Evolutionary conservation across 30 jellyfish, hydroid and myxozoan genomes (phyloP).

Genomic region (Catostylus mosaicus): DNA sequence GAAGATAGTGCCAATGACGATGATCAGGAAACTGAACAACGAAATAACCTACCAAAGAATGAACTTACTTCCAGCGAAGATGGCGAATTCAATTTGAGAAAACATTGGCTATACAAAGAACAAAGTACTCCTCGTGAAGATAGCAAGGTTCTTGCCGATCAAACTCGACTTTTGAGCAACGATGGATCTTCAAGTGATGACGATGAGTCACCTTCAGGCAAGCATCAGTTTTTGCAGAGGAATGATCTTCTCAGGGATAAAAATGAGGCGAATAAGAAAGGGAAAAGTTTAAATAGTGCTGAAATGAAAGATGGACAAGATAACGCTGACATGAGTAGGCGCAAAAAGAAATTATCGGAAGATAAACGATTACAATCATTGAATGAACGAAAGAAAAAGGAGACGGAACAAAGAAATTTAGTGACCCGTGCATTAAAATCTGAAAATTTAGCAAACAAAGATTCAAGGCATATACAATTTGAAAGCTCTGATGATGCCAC

Average conservation of each 20-base stretch:
- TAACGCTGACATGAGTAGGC: not conserved
- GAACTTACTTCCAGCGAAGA: too few relatives aligned
- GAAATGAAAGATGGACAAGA: not conserved
- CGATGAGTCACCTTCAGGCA: not conserved
- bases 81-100: too few relatives aligned
- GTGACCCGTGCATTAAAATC: conserved; percentile 54
- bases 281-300: not conserved
- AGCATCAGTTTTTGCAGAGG: not conserved
- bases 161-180: too few relatives aligned
- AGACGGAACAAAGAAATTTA: conserved; percentile 24
- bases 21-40: not conserved
- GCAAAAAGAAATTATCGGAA: conserved; percentile 55
- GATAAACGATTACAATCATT: conserved; percentile 49
- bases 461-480: conserved; percentile 8
- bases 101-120: too few relatives aligned
- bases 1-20: not conserved
- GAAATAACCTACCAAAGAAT: too few relatives aligned
- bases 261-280: conserved; percentile 26
- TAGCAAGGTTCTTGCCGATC: too few relatives aligned
- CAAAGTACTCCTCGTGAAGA: too few relatives aligned
- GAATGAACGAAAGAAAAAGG: conserved; percentile 20
- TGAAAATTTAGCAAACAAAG: conserved; percentile 21
- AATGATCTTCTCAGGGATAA: not conserved
- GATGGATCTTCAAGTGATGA: not conserved
- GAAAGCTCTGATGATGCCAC: conserved; percentile 17